Evolutionary conservation across 2,888 invertebrate genomes (phyloP), one percentile per base, ranked within the genome.

Genomic region (Rotaria magnacalcarata): DNA sequence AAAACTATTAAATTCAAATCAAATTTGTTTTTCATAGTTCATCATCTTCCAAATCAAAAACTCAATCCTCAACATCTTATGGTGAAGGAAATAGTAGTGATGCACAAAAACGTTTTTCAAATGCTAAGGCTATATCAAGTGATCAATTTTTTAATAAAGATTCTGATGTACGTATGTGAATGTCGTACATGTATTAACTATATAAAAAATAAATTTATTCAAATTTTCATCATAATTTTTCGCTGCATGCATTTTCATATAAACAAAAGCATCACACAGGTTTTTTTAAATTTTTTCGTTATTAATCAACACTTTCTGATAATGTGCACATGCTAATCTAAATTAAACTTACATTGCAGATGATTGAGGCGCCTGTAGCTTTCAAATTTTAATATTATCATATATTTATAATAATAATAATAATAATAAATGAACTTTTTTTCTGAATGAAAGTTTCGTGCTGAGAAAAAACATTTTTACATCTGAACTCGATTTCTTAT

Each of bases 61-160:
- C 43, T 41, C 74, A 34, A 52, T 84, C 84, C 47, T 50, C 50
- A 43, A 67, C 58, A 34, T 67, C 52, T 27, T 84, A 75, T 8
- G 52, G 19, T 67, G 34, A 14, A 56, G 52, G 21, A 34, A 34
- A 27, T 52, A 54, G 27, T 54, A 47, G 60, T 43, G 94, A 94
- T 87, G 96, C 96, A 43, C 95, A 95, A 91, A 96, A 95, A 92
- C 98, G 98, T 92, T 99, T 98, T 91, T 97, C 96, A 85, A 94
- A 94, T 89, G 97, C 98, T 6, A 99, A 99, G 92, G 95, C 96
- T 24, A 99, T 99, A 90, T 97, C 97, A 87, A 98, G 98, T 0
- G 96, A 96, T 90, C 97, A 97, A 92, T 97, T 94, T 93, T 98
- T 98, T 91, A 95, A 95, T 14, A 95, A 94, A 75, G 60, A 84